phyloP scores from a whole-genome alignment of 2,113 vertebrate genomes.

The Catharus fuscescens region DNA sequence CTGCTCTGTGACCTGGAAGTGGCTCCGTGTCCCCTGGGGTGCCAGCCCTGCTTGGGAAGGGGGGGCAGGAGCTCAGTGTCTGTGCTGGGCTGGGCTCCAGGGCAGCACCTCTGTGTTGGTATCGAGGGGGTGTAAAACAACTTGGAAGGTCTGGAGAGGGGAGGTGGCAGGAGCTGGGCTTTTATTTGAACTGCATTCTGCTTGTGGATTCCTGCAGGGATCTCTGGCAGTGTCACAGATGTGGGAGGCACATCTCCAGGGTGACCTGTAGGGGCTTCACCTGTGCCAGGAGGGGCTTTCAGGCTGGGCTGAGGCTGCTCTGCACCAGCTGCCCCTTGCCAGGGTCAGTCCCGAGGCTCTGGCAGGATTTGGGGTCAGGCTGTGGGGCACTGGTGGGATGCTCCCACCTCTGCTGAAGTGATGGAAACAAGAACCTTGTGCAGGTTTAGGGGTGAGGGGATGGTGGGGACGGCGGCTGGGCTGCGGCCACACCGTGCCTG shows the following conservation, averaged over 20 bases:
- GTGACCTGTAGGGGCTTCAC: background rate
- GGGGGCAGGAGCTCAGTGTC: background rate
- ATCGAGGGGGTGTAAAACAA: fast-evolving
- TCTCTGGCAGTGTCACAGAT: fast-evolving
- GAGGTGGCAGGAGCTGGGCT: background rate
- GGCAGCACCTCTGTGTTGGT: fast-evolving
- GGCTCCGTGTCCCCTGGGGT: background rate
- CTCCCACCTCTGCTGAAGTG: background rate
- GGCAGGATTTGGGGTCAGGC: fast-evolving
- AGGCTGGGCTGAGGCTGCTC: background rate
- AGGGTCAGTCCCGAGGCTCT: fast-evolving
- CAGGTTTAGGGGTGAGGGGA: fast-evolving
- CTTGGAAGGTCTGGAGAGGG: background rate
- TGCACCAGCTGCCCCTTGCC: background rate
- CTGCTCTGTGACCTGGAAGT: background rate
- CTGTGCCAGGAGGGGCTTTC: background rate
- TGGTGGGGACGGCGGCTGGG: fast-evolving
- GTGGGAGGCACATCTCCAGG: background rate
- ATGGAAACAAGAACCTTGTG: background rate
- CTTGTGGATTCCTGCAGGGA: background rate
- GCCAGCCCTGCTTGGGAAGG: background rate
- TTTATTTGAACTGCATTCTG: background rate
- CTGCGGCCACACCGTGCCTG: background rate
- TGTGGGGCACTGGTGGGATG: background rate
- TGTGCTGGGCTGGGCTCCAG: background rate